These are phyloP conservation scores for Pollenia labialis DNA, from an alignment of 2,888 invertebrate species.

Conservation along the genomic window DNA sequence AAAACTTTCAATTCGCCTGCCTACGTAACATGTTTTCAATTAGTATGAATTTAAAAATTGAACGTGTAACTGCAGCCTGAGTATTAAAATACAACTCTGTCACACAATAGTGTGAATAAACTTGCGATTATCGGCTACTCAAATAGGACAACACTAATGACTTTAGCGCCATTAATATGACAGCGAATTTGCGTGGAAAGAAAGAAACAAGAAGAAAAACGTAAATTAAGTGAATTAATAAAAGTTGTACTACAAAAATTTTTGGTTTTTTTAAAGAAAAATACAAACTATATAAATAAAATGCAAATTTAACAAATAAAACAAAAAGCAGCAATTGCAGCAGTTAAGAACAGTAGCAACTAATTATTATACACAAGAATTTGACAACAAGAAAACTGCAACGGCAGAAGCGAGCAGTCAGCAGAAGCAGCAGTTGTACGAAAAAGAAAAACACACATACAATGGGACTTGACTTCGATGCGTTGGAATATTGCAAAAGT, in stretches of 20 bases:
- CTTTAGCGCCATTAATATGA: constrained; percentile 79
- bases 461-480: constrained; percentile 94
- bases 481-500: constrained; percentile 93
- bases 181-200: constrained; percentile 76
- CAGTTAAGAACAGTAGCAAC: constrained; percentile 27
- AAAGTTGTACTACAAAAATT: constrained; percentile 64
- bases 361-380: constrained; percentile 55
- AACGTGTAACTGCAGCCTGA: too few species aligned
- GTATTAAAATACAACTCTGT: constrained; percentile 42
- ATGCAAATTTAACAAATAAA: constrained; percentile 61
- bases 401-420: constrained; percentile 69
- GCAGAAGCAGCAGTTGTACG: constrained; percentile 71
- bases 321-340: constrained; percentile 61
- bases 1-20: too few species aligned
- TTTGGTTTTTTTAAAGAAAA: constrained; percentile 63
- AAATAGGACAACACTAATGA: constrained; percentile 76
- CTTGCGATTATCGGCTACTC: constrained; percentile 45
- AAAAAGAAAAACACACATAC: constrained; percentile 76
- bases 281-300: constrained; percentile 57
- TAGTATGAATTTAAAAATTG: too few species aligned
- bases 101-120: background rate
- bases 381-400: constrained; percentile 69
- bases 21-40: too few species aligned
- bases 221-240: constrained; percentile 75
- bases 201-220: constrained; percentile 74